phyloP scores from a whole-genome alignment of 30 jellyfish, hydroid and myxozoan genomes.

The Chironex yamaguchii region DNA sequence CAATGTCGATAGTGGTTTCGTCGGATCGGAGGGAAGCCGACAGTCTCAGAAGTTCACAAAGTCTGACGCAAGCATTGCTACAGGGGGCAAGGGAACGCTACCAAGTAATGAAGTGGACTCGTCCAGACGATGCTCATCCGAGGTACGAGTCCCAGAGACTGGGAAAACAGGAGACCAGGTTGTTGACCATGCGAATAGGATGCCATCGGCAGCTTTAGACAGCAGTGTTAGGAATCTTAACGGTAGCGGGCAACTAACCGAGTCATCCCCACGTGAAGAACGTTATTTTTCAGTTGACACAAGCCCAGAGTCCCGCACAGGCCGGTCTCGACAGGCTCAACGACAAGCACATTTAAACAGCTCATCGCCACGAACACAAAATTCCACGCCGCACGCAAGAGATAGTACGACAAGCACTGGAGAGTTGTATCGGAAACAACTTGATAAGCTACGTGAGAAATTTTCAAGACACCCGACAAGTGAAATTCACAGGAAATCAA shows the following conservation, averaged over 20 bases:
- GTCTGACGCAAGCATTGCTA: too few species aligned
- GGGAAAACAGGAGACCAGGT: not conserved
- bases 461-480: not conserved
- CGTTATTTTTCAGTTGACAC: not conserved
- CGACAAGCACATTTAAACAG: not conserved
- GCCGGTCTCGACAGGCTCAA: not conserved
- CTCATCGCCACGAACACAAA: not conserved
- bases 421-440: not conserved
- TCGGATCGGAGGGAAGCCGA: constrained; percentile 81
- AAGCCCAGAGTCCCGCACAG: not conserved
- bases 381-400: not conserved
- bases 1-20: constrained; percentile 78
- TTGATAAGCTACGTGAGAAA: not conserved
- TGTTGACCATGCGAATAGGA: not conserved
- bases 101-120: not conserved
- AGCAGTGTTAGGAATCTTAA: not conserved
- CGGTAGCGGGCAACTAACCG: not conserved
- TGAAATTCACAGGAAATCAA: not conserved
- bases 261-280: not conserved
- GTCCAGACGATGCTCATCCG: not conserved
- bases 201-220: not conserved
- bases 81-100: not conserved
- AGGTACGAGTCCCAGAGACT: not conserved
- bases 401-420: not conserved
- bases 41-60: constrained; percentile 63